Evolutionary conservation across 1,140 invertebrate genomes (phyloP), one percentile per base, ranked within the genome.

Genomic region (Halotydeus destructor): DNA sequence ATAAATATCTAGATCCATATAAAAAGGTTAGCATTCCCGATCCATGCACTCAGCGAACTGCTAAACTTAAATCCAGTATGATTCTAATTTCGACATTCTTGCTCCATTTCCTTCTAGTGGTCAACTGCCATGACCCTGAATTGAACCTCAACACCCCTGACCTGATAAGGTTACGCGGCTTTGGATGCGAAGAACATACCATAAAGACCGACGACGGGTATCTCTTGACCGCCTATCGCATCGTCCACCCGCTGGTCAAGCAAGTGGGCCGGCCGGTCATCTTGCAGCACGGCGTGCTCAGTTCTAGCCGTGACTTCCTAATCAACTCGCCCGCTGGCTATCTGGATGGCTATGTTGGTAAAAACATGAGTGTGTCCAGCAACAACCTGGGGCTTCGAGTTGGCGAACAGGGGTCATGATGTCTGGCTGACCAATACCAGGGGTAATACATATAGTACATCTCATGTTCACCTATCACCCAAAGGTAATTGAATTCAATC

Each of bases 201-300:
- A 60, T 76, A 0, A 51, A 62, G 12, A 79, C 77, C 0, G 59
- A 70, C 31, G 78, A 82, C 53, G 75, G 75, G 12, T 80, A 76
- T 53, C 59, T 79, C 18, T 54, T 81, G 3, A 70, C 68, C 0
- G 32, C 80, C 19, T 76, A 79, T 50, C 64, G 76, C 31, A 79
- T 81, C 49, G 3, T 42, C 5, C n/a, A n/a, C n/a, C n/a, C n/a
- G n/a, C n/a, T n/a, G n/a, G n/a, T n/a, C n/a, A n/a, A n/a, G n/a
- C n/a, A n/a, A n/a, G n/a, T n/a, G n/a, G n/a, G n/a, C n/a, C 9
- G 21, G 31, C 46, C 46, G 24, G 23, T 47, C 16, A 21, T 36
- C n/a, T 12, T 47, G 4, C 46, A 47, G 22, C 46, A 47, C 36
- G 46, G 46, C 18, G 16, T 47, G 6, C 26, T 45, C 30, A 36